A percentile compares a stretch with the other conserved stretches of the same genome.
Evolutionary conservation across 2,888 invertebrate genomes (phyloP).

Genomic region (Caenorhabditis afra): DNA sequence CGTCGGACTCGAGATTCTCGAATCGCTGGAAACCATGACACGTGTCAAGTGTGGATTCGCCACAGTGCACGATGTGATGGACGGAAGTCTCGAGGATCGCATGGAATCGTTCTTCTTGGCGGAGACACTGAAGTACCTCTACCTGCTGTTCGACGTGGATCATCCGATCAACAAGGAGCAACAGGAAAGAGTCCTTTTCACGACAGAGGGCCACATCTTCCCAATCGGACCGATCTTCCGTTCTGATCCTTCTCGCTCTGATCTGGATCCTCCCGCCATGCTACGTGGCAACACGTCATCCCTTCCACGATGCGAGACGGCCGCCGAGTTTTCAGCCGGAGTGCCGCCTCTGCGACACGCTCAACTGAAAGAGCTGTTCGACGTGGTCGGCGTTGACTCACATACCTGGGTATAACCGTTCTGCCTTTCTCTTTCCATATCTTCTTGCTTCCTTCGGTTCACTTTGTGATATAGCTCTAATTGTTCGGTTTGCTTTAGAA

Average conservation of each 20-base stretch:
- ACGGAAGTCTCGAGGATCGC: conserved; percentile 84
- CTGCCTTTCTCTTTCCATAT: too few relatives aligned
- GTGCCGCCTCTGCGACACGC: conserved; percentile 42
- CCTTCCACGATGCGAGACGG: conserved; percentile 36
- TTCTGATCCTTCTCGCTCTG: conserved; percentile 3
- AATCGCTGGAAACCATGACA: conserved; percentile 78
- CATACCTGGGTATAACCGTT: conserved; percentile 48
- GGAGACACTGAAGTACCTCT: conserved; percentile 85
- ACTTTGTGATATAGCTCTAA: too few relatives aligned
- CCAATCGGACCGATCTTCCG: conserved; percentile 29
- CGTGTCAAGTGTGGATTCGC: conserved; percentile 84
- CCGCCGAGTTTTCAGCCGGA: conserved; percentile 25
- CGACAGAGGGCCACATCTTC: conserved; percentile 82
- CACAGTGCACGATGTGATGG: conserved; percentile 85
- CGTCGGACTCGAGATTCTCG: conserved; percentile 84
- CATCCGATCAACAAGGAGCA: conserved; percentile 84
- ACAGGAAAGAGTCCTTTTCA: conserved; percentile 83
- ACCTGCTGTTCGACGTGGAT: conserved; percentile 85
- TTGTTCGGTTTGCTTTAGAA: too few relatives aligned
- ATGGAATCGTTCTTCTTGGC: conserved; percentile 86
- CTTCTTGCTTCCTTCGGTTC: too few relatives aligned
- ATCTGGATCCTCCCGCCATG: conserved; percentile 5
- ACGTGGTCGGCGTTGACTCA: conserved; percentile 45
- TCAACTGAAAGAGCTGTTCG: conserved; percentile 46
- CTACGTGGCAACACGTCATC: conserved; percentile 16